phyloP scores from a whole-genome alignment of 2,113 vertebrate genomes.

The Larimichthys crocea region DNA sequence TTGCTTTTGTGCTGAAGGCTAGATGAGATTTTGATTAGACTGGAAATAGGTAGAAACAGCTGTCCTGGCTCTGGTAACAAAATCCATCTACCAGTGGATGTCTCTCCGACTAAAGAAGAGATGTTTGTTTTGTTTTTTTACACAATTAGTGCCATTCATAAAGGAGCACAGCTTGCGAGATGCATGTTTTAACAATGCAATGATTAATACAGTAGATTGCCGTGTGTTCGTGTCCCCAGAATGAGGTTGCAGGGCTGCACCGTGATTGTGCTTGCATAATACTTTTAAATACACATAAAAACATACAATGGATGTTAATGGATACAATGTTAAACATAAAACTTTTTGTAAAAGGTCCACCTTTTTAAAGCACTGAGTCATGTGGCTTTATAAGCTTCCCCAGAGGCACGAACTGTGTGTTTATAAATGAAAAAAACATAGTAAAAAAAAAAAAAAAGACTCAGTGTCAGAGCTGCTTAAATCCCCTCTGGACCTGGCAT shows the following conservation, averaged over 20 bases:
- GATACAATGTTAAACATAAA: no score
- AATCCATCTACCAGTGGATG: background rate
- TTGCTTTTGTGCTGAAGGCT: background rate
- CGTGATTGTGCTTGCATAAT: constrained; percentile 29
- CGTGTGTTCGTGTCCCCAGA: background rate
- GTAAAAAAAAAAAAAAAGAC: constrained; percentile 42
- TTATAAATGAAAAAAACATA: constrained; percentile 61
- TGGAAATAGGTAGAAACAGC: background rate
- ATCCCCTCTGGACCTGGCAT: constrained; percentile 31
- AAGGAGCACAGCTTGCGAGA: constrained; percentile 21
- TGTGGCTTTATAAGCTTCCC: constrained; percentile 56
- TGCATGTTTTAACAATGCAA: constrained; percentile 25
- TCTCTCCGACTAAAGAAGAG: background rate
- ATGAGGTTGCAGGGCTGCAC: constrained; percentile 1
- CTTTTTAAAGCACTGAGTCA: constrained; percentile 40
- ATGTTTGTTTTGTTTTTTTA: background rate
- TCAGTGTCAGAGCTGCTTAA: constrained; percentile 24
- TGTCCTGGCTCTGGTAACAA: background rate
- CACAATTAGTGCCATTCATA: background rate
- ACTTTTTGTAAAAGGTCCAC: constrained; percentile 34
- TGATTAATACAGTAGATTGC: constrained; percentile 24
- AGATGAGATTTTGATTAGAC: background rate
- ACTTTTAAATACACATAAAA: no score
- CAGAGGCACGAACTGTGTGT: constrained; percentile 35
- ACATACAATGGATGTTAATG: no score